Evolutionary conservation across 1,140 invertebrate species (phyloP).

Genomic region (Lepidurus apus): DNA sequence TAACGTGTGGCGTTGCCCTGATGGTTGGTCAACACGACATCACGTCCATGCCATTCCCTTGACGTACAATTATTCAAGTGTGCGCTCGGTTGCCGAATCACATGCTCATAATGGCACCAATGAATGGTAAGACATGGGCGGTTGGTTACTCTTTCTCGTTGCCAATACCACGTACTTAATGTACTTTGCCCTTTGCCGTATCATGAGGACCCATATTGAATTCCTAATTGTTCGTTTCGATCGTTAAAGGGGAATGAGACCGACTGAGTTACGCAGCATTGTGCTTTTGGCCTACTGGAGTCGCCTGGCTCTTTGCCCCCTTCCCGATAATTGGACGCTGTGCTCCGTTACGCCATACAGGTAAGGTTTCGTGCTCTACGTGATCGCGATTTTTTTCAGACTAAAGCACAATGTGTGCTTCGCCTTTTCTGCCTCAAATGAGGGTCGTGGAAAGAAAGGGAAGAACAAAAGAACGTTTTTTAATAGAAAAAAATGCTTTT

Average conservation of each 20-base stretch:
- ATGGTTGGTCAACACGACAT: constrained; percentile 26
- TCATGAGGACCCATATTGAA: no score
- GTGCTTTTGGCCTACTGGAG: constrained; percentile 10
- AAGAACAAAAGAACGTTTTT: background rate
- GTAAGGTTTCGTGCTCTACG: constrained; percentile 32
- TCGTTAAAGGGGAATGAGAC: background rate
- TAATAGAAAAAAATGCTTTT: background rate
- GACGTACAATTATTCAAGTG: constrained; percentile 9
- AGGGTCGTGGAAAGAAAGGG: background rate
- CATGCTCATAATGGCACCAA: background rate
- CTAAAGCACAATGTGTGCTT: constrained; percentile 40
- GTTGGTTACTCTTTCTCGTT: no score
- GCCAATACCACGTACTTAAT: no score
- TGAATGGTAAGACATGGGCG: constrained; percentile 27
- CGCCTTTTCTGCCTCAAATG: constrained; percentile 38
- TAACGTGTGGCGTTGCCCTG: constrained; percentile 28
- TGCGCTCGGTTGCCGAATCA: constrained; percentile 29
- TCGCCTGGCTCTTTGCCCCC: background rate
- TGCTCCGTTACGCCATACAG: background rate
- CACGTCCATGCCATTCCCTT: background rate
- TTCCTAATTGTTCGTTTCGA: background rate
- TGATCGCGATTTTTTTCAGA: background rate
- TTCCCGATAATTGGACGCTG: background rate
- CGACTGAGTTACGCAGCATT: background rate
- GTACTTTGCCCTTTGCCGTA: no score